These are phyloP conservation scores for Oscheius sp. DNA, from an alignment of 2,888 invertebrate genomes.

Conservation along the genomic window DNA sequence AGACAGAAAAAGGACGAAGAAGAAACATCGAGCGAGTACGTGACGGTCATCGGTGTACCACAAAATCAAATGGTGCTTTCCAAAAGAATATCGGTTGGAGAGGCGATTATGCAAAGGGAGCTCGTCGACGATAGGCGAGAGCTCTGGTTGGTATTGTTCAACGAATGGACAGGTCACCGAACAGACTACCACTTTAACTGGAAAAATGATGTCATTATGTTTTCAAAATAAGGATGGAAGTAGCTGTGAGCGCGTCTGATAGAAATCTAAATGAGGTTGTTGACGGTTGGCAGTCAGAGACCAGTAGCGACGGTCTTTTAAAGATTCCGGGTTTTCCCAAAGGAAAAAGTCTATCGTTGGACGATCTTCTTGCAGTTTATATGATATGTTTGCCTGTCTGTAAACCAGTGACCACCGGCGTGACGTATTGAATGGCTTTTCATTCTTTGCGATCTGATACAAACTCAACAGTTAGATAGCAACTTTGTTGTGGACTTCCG, in stretches of 20 bases:
- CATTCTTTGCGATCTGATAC: no score
- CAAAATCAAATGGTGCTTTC: conserved; percentile 17
- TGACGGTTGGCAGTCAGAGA: not conserved
- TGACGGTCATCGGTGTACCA: conserved; percentile 63
- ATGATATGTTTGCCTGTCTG: no score
- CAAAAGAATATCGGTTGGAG: not conserved
- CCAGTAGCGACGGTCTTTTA: no score
- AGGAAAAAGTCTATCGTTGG: no score
- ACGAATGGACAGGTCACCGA: no score
- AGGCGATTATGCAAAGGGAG: conserved; percentile 25
- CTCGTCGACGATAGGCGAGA: not conserved
- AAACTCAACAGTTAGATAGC: no score
- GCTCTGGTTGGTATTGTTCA: no score
- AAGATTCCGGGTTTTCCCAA: no score
- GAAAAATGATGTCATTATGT: not conserved
- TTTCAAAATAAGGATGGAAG: not conserved
- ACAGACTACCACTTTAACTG: not conserved
- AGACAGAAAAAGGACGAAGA: conserved; percentile 68
- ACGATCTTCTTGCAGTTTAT: no score
- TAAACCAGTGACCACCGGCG: no score
- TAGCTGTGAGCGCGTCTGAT: not conserved
- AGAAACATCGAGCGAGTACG: conserved; percentile 70
- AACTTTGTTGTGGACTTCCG: no score
- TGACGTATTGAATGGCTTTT: no score
- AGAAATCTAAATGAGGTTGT: not conserved